A percentile compares a stretch with the other conserved stretches of the same genome.
Conservation (phyloP, 1,140 invertebrate species). For the Papilio polyxenes region DNA sequence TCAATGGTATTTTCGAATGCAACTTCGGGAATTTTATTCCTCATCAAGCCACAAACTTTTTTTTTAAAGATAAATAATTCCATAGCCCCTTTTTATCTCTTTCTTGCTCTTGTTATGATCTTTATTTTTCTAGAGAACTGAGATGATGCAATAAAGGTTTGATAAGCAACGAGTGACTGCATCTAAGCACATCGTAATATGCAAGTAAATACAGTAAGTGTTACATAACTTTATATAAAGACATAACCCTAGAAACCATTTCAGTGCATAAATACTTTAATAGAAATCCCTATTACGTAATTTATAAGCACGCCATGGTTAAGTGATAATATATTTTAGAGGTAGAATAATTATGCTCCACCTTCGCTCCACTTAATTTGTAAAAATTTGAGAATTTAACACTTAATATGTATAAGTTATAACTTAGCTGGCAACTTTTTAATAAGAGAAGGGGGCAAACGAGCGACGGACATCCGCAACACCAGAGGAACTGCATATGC, state of each 20-base stretch:
- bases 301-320: background rate
- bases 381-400: background rate
- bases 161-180: background rate
- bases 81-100: background rate
- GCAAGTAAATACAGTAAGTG: background rate
- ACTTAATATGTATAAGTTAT: background rate
- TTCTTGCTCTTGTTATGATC: background rate
- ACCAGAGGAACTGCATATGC: too few species aligned
- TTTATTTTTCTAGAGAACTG: background rate
- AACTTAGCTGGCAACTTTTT: background rate
- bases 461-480: too few species aligned
- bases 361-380: background rate
- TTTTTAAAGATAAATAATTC: background rate
- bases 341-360: background rate
- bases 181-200: background rate
- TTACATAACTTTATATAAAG: conserved; percentile 21
- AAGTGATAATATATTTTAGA: background rate
- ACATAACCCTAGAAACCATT: conserved; percentile 21
- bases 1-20: background rate
- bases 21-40: background rate
- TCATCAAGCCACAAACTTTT: background rate
- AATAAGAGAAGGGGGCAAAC: too few species aligned
- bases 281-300: conserved; percentile 28
- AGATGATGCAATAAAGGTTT: background rate
- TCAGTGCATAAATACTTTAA: conserved; percentile 30